Evolutionary conservation across 2,888 invertebrate species (phyloP), one percentile per base, ranked within the genome.

Genomic region (Eilema caniola): DNA sequence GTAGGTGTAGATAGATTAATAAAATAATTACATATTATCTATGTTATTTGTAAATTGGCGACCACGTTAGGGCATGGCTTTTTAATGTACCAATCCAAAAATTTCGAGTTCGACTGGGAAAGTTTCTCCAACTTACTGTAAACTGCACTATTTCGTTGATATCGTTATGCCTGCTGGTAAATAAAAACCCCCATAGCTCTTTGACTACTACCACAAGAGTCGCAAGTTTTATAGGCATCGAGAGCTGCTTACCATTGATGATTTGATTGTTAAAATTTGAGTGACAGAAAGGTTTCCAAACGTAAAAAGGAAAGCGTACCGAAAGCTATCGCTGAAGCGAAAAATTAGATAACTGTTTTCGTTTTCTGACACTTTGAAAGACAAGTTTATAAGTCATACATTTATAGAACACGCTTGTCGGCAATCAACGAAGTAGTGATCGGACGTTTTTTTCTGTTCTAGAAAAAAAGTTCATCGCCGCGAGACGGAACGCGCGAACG

Each of bases 361-460:
- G 3, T 53, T 10, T 53, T 53, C n/a, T 53, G 8, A n/a, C 53
- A 2, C n/a, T 53, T 53, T 53, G 10, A 8, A 53, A 53, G 53
- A 53, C 14, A 62, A 37, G 24, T 62, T 62, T 7, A 37, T 53
- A n/a, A 53, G 8, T 53, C 53, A 53, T 12, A 57, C 57, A 57
- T 57, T 23, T 23, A 23, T 41, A 41, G 37, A 23, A 41, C 12
- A 41, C 16, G 0, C 23, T 60, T 31, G 67, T 57, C 62, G 66
- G 69, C 57, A 68, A 41, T 62, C 57, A 62, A 68, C 74, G 67
- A 72, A 66, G 80, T 72, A 74, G 77, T 79, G 77, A 83, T 75
- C 71, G 82, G 77, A 63, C 80, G 72, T 83, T 84, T 85, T 77
- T 85, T 79, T 84, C 78, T 85, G 84, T 85, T 85, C 79, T 85